Conservation (phyloP, 2,888 invertebrate species). For the Agonopterix heracliana region DNA sequence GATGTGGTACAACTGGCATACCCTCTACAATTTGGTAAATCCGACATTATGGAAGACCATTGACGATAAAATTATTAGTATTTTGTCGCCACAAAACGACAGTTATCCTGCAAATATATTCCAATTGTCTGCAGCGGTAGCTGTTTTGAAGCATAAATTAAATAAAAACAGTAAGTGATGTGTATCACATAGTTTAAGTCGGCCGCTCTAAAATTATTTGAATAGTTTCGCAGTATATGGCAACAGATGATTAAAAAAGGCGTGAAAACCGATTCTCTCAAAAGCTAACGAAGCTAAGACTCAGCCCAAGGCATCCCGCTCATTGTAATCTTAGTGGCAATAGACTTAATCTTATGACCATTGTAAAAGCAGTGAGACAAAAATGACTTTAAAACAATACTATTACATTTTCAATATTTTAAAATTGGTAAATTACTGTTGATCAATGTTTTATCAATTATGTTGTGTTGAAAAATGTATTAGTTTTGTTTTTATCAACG, state of each 20-base stretch:
- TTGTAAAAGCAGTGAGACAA: constrained; percentile 64
- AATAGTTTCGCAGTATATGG: constrained; percentile 8
- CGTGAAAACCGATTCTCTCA: constrained; percentile 38
- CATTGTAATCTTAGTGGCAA: constrained; percentile 64
- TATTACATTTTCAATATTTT: constrained; percentile 23
- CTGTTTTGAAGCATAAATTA: constrained; percentile 32
- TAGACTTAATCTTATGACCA: constrained; percentile 52
- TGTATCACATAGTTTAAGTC: no score
- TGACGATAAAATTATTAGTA: not conserved
- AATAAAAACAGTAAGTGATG: constrained; percentile 29
- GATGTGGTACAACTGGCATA: constrained; percentile 31
- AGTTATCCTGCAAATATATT: constrained; percentile 22
- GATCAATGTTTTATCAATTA: not conserved
- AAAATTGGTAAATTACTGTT: no score
- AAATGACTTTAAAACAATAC: constrained; percentile 32
- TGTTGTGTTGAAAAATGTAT: constrained; percentile 21
- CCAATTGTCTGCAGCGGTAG: constrained; percentile 28
- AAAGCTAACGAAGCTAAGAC: constrained; percentile 47
- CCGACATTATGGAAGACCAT: constrained; percentile 17
- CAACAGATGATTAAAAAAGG: constrained; percentile 66
- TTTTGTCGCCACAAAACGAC: not conserved
- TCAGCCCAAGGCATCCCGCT: constrained; percentile 55
- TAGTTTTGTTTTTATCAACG: constrained; percentile 29
- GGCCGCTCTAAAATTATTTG: no score
- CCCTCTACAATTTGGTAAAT: constrained; percentile 25